A percentile compares a stretch with the other conserved stretches of the same genome.
Evolutionary conservation across 2,888 invertebrate species (phyloP).

Genomic region (Parnassius apollo): DNA sequence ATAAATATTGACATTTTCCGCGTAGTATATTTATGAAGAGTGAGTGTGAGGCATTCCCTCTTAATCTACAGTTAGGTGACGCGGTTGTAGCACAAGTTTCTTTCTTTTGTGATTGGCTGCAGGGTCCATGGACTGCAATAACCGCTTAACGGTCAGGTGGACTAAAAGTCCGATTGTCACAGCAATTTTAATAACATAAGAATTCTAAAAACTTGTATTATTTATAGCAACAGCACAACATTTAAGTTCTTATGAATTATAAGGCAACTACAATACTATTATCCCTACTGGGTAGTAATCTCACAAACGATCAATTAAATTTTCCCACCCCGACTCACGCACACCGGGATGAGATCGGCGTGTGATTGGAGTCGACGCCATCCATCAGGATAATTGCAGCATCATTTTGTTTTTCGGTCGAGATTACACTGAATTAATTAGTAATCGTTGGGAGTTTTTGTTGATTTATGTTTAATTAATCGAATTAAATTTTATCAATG

Average conservation of each 20-base stretch:
- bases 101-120: no score
- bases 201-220: not conserved
- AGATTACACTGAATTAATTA: slow-evolving; percentile 4
- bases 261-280: not conserved
- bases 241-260: not conserved
- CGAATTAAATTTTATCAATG: not conserved
- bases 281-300: not conserved
- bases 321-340: not conserved
- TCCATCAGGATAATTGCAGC: slow-evolving; percentile 16
- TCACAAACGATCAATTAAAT: slow-evolving; percentile 1
- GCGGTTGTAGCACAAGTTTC: no score
- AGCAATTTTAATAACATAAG: no score
- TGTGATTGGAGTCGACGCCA: slow-evolving; percentile 4
- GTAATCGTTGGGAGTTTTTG: slow-evolving; percentile 3
- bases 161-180: no score
- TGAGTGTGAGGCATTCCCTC: no score
- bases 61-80: no score
- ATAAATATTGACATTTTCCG: no score
- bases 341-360: not conserved
- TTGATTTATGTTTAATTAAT: not conserved
- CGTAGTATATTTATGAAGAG: no score
- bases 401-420: not conserved
- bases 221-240: not conserved
- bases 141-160: no score
- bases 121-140: no score